These are phyloP conservation scores for Polypedilum vanderplanki DNA, from an alignment of 1,140 invertebrate species.

Conservation along the genomic window DNA sequence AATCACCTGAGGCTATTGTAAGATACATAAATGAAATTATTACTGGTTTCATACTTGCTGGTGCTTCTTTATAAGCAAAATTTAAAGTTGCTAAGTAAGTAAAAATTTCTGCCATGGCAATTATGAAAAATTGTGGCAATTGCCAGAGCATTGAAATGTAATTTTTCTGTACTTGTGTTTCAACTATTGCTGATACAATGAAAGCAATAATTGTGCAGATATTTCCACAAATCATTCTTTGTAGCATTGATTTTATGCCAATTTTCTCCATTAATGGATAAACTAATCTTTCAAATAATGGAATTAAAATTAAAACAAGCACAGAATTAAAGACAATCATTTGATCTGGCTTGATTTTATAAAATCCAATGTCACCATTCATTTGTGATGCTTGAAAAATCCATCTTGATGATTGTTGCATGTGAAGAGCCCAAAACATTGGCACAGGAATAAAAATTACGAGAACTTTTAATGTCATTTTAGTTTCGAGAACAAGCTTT, in stretches of 20 bases:
- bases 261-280: slow-evolving; percentile 46
- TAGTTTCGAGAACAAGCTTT: slow-evolving; percentile 45
- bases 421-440: slow-evolving; percentile 63
- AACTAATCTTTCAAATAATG: slow-evolving; percentile 54
- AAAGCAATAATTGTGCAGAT: slow-evolving; percentile 57
- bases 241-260: slow-evolving; percentile 48
- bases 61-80: slow-evolving; percentile 81
- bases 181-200: slow-evolving; percentile 31
- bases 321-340: slow-evolving; percentile 60
- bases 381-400: slow-evolving; percentile 63
- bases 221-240: slow-evolving; percentile 60
- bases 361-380: slow-evolving; percentile 49
- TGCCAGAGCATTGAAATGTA: slow-evolving; percentile 69
- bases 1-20: slow-evolving; percentile 78
- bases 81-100: slow-evolving; percentile 81
- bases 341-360: slow-evolving; percentile 55
- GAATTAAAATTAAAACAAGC: slow-evolving; percentile 59
- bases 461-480: not conserved
- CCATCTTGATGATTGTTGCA: slow-evolving; percentile 59
- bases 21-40: slow-evolving; percentile 77
- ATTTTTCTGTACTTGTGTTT: slow-evolving; percentile 23
- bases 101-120: slow-evolving; percentile 72
- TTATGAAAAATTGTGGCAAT: slow-evolving; percentile 73
- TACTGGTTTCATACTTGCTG: slow-evolving; percentile 79
- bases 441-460: slow-evolving; percentile 58